Conservation (phyloP, 2,888 invertebrate genomes). For the Eucriotettix oculatus region DNA sequence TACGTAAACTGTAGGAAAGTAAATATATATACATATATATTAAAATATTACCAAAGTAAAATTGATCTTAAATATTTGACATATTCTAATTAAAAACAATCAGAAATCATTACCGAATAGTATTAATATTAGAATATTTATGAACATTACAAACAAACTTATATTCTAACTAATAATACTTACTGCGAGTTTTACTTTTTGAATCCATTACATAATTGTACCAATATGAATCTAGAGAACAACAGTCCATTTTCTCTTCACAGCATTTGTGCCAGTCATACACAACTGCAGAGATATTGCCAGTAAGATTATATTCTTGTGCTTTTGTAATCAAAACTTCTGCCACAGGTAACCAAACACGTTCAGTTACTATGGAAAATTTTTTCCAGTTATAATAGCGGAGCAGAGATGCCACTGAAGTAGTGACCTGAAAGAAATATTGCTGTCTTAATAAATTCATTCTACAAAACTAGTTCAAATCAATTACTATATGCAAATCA, state of each 20-base stretch:
- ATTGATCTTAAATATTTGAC: not conserved
- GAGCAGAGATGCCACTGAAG: conserved; percentile 82
- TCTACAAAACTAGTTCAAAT: no score
- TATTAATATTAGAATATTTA: not conserved
- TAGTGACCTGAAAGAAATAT: conserved; percentile 51
- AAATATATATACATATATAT: not conserved
- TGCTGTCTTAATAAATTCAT: no score
- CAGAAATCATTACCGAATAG: not conserved
- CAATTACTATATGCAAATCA: no score
- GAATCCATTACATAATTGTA: conserved; percentile 71
- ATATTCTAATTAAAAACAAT: not conserved
- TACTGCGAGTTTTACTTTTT: conserved; percentile 69
- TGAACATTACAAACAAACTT: not conserved
- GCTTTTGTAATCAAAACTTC: conserved; percentile 64
- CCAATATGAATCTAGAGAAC: conserved; percentile 56
- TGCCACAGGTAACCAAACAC: conserved; percentile 67
- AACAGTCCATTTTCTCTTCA: conserved; percentile 55
- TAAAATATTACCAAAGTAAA: not conserved
- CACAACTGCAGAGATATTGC: conserved; percentile 58
- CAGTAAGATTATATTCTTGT: conserved; percentile 54
- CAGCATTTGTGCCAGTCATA: conserved; percentile 63
- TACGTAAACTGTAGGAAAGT: conserved; percentile 66
- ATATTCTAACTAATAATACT: conserved; percentile 21
- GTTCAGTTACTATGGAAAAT: conserved; percentile 77
- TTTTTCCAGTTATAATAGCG: conserved; percentile 86